Evolutionary conservation across 35 echinoderm and acorn worm species (phyloP), one percentile per base, ranked within the genome.

Genomic region (Lytechinus variegatus): DNA sequence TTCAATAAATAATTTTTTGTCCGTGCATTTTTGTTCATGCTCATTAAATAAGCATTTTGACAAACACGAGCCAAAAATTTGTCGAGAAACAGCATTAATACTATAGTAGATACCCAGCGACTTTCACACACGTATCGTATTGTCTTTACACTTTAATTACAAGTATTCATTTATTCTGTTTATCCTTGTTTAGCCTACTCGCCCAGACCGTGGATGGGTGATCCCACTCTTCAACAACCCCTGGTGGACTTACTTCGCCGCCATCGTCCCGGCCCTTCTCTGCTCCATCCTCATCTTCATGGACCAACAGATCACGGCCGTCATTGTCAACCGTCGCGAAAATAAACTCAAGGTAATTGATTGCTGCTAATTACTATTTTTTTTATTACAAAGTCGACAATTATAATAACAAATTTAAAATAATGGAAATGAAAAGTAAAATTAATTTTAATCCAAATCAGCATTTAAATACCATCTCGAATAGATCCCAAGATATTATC

Each of bases 281-380:
- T 97, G 97, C 52, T 95, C 95, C 10, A 99, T 99, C 89, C 95
- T 99, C 52, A 99, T 99, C 54, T 99, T 99, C 95, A 99, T 99
- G 98, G 98, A 99, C 86, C 98, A 99, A 94, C 98, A 99, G 91
- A 99, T 99, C 92, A 99, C 98, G 54, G 98, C 98, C 4, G 98
- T 99, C 52, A 99, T 99, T 92, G 98, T 99, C 87, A 99, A 99
- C 95, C 95, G 98, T 94, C 89, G 95, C 16, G 98, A 99, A 66
- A 99, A 99, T 54, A 99, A 99, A 96, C 94, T 99, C 21, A 99
- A 99, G 98, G 98, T 99, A 96, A 91, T 19, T 9, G 11, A 91
- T 19, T 9, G 11, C 52, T 10, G 87, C 2, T 52, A 27, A 28
- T 88, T 14, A 88, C 27, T 14, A n/a, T 60, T 10, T 12, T 60